A percentile compares a stretch with the other conserved stretches of the same genome.
Conservation (phyloP, 2,113 vertebrate genomes). For the Cinclus mexicanus region DNA sequence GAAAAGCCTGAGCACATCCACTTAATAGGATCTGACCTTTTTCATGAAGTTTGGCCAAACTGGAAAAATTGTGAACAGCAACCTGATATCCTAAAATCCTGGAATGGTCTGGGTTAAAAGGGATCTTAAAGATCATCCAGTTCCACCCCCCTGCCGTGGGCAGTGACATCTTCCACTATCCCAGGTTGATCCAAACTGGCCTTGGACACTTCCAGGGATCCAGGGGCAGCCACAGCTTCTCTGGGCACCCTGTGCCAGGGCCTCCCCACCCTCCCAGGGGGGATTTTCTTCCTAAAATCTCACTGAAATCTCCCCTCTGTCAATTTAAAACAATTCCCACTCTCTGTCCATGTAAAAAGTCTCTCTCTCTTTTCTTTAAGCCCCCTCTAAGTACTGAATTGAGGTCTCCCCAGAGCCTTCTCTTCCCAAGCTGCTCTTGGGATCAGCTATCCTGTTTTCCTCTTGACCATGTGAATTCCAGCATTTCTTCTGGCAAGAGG, state of each 20-base stretch:
- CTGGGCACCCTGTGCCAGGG: background rate
- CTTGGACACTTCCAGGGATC: background rate
- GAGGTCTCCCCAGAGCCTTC: background rate
- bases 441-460: background rate
- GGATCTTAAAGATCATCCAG: fast-evolving
- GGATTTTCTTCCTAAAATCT: background rate
- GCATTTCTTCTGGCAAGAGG: background rate
- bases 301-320: background rate
- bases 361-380: background rate
- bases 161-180: background rate
- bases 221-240: background rate
- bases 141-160: background rate
- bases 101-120: background rate
- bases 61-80: background rate
- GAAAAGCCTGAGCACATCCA: background rate
- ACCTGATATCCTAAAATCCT: background rate
- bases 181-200: fast-evolving
- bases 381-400: too few species aligned
- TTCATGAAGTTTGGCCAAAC: background rate
- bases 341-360: background rate
- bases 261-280: fast-evolving
- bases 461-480: background rate
- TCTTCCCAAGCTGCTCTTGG: background rate
- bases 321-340: background rate
- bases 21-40: background rate